phyloP scores from a whole-genome alignment of 2,888 invertebrate genomes.

The Eueremaeus valkanovi region DNA sequence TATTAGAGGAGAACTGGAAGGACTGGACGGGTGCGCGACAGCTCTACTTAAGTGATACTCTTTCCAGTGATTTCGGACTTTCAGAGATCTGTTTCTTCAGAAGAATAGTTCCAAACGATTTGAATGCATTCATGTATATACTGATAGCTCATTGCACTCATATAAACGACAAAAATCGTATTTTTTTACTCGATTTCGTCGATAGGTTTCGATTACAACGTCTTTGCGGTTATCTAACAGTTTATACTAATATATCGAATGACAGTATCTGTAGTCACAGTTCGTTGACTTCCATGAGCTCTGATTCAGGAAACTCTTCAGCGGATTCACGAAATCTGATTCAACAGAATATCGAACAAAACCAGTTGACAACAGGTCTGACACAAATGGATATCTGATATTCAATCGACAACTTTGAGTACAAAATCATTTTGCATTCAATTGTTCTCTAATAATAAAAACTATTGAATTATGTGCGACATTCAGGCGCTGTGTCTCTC shows the following conservation, averaged over 20 bases:
- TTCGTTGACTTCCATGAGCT: too few species aligned
- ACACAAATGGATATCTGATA: too few species aligned
- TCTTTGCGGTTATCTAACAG: conserved; percentile 51
- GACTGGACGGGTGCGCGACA: conserved; percentile 56
- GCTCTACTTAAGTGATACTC: conserved; percentile 54
- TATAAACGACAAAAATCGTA: conserved; percentile 50
- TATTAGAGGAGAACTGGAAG: conserved; percentile 55
- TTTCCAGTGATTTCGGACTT: conserved; percentile 54
- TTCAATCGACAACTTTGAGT: too few species aligned
- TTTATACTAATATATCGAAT: conserved; percentile 18
- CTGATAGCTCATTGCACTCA: conserved; percentile 53
- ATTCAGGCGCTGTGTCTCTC: too few species aligned
- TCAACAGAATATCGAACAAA: too few species aligned
- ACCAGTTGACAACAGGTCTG: too few species aligned
- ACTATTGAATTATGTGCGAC: too few species aligned
- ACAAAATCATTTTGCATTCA: too few species aligned
- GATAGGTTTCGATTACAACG: conserved; percentile 52
- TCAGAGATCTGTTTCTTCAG: conserved; percentile 53
- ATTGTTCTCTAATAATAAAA: too few species aligned
- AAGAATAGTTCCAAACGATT: conserved; percentile 51
- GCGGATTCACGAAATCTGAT: too few species aligned
- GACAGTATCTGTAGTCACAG: neutral
- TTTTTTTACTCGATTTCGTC: conserved; percentile 53
- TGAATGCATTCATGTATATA: conserved; percentile 54
- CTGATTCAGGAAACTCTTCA: too few species aligned